Percentiles rank a stretch among this genome's conserved stretches.
Conservation (phyloP, 2,113 vertebrate species). For the Megaptera novaeangliae region DNA sequence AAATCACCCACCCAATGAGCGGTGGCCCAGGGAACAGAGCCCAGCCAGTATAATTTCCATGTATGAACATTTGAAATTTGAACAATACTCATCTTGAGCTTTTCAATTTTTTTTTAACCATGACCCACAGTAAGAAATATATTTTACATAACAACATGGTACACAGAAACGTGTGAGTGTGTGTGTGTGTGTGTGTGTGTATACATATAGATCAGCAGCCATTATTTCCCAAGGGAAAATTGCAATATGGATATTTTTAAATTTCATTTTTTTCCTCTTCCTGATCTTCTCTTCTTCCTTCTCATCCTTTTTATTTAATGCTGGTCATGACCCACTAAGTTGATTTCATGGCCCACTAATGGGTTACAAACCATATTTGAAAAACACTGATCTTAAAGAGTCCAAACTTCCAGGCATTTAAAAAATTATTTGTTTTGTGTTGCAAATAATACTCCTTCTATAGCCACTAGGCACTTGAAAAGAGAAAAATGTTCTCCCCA, state of each 20-base stretch:
- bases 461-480: neutral
- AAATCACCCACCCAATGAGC: neutral
- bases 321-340: conserved; percentile 18
- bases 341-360: conserved; percentile 46
- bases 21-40: neutral
- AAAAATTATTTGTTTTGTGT: conserved; percentile 30
- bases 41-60: neutral
- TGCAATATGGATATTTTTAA: neutral
- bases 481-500: neutral
- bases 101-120: neutral
- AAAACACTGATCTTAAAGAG: conserved; percentile 32
- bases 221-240: conserved; percentile 17
- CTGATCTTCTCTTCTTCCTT: neutral
- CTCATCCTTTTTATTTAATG: conserved; percentile 12
- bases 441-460: conserved; percentile 23
- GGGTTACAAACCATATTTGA: conserved; percentile 37
- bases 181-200: neutral
- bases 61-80: neutral
- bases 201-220: neutral
- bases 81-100: neutral
- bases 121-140: neutral
- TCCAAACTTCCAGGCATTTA: conserved; percentile 26
- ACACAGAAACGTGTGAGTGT: neutral
- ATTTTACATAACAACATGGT: neutral
- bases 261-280: neutral